These are phyloP conservation scores for Perodicticus potto DNA, from an alignment of 2,797 vertebrate species.

Conservation along the genomic window DNA sequence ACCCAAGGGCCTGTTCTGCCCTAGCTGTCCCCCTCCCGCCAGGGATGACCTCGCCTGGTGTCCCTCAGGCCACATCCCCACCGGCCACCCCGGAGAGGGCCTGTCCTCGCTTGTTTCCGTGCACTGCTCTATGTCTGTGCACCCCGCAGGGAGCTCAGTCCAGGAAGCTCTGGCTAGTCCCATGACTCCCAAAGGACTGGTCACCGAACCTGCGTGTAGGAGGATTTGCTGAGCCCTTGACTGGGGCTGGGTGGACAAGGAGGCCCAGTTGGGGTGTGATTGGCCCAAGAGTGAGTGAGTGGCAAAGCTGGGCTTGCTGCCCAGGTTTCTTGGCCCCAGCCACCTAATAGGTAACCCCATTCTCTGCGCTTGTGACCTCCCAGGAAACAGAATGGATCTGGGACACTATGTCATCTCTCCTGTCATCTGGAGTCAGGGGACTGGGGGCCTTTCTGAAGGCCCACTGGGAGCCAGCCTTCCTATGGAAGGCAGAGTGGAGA, in stretches of 20 bases:
- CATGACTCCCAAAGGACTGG: neutral
- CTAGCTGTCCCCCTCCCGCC: neutral
- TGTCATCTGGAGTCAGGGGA: neutral
- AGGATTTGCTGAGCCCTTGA: neutral
- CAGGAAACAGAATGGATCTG: neutral
- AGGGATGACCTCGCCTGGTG: neutral
- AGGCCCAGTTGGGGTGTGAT: neutral
- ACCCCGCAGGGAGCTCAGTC: neutral
- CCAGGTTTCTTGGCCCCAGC: neutral
- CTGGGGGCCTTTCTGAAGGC: neutral
- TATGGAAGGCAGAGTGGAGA: neutral
- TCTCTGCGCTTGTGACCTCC: neutral
- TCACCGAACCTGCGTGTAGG: neutral
- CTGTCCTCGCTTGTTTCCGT: rapidly evolving
- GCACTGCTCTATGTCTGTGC: neutral
- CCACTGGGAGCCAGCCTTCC: neutral
- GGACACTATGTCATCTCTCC: neutral
- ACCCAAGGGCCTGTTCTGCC: neutral
- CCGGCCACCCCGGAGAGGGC: neutral
- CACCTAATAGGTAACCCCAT: neutral
- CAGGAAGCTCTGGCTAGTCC: neutral
- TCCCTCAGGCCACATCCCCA: neutral
- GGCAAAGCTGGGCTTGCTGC: neutral
- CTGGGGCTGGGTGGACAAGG: neutral
- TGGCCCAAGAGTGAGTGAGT: neutral